Evolutionary conservation across 2,113 vertebrate genomes (phyloP).

Genomic region (Stegastes partitus): DNA sequence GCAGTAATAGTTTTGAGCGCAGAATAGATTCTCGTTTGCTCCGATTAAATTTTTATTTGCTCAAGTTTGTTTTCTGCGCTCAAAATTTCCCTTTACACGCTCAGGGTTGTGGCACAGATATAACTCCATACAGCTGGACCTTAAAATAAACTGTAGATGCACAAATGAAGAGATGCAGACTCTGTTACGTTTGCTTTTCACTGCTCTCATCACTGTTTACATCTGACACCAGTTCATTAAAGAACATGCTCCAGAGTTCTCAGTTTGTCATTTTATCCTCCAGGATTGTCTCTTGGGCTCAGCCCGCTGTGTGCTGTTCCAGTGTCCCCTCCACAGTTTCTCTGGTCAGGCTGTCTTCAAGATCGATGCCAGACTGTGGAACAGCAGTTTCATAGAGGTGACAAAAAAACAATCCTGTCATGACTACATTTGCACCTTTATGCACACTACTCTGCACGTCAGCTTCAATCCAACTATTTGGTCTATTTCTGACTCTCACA

Average conservation of each 20-base stretch:
- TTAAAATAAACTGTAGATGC: background rate
- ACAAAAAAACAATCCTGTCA: background rate
- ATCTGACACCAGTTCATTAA: background rate
- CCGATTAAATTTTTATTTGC: no score
- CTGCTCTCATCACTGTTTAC: background rate
- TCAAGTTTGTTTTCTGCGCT: no score
- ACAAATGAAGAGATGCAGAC: background rate
- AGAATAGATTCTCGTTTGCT: no score
- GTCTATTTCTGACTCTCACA: background rate
- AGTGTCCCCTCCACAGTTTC: conserved; percentile 91
- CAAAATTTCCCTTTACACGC: no score
- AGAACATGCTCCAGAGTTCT: background rate
- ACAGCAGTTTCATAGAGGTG: conserved; percentile 95
- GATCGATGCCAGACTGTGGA: conserved; percentile 91
- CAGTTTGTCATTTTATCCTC: background rate
- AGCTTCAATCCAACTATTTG: conserved; percentile 13
- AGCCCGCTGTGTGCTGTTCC: conserved; percentile 87
- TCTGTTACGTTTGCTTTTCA: background rate
- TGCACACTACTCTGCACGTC: background rate
- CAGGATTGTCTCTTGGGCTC: conserved; percentile 92
- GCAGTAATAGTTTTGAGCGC: no score
- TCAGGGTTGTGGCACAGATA: no score
- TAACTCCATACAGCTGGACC: no score
- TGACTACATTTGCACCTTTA: background rate
- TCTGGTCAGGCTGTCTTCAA: conserved; percentile 87